Base-by-base conservation (phyloP, 1,140 invertebrate genomes). In the Trichonephila clavipes region DNA sequence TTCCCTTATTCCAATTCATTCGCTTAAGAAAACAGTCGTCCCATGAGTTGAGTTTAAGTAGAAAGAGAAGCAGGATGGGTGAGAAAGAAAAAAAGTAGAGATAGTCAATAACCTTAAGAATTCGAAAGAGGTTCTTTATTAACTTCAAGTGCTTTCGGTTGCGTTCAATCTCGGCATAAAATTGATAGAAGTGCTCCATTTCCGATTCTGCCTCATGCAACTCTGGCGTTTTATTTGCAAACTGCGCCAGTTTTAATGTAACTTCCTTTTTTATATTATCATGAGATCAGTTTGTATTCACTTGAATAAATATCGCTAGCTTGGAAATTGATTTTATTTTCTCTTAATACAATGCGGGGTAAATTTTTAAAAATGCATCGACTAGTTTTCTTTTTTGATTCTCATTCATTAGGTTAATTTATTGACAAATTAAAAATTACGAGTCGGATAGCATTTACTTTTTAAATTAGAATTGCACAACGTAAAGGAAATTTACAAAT, bases 11-110 rank as follows among this genome's bases (percentile, higher is more conserved):
- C 40, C 28, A 83, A 86, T 86, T 61, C 58, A 86, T 61, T 61
- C 83, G 51, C 51, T 86, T 86, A 88, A 88, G 64, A 88, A 66
- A 66, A 88, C 87, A 87, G 51, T 16, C 59, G 85, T 87, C 85
- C 59, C 81, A 44, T 19, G 81, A 83, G 81, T 44, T 83, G 51
- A 28, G 34, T 7, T 83, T 24, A 83, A 40, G 81, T 83, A 40
- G 81, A n/a, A 69, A 69, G 64, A 83, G 18, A 40, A 83, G 40
- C 28, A 18, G 34, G 40, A 12, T 1, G 4, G 40, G 34, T 1
- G 14, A 28, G 21, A 66, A 66, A 66, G 21, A 24, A 21, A 64
- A 21, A 64, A 64, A 6, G 21, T 6, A 21, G n/a, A 66, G 64
- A 24, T n/a, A 69, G 64, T 69, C 64, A 69, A 69, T 69, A 69